Conservation (phyloP, 2,888 invertebrate genomes). For the Trichacis sp. region DNA sequence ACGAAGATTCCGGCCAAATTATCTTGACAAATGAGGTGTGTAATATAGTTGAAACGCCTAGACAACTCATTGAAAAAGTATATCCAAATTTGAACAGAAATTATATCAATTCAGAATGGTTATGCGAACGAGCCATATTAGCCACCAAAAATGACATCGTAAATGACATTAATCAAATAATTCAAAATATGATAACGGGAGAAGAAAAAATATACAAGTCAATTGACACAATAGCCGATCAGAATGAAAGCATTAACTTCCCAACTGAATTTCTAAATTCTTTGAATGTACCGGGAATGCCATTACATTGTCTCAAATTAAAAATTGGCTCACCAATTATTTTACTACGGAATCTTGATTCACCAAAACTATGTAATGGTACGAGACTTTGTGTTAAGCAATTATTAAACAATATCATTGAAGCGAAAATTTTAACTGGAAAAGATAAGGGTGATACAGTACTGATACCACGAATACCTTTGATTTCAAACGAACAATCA, state of each 20-base stretch:
- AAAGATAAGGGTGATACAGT: too few species aligned
- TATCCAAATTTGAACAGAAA: conserved; percentile 55
- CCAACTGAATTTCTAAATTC: conserved; percentile 3
- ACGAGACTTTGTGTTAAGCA: too few species aligned
- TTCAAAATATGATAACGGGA: neutral
- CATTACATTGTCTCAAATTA: too few species aligned
- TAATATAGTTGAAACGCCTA: conserved; percentile 51
- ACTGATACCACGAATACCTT: too few species aligned
- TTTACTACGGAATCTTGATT: too few species aligned
- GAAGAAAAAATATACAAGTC: neutral
- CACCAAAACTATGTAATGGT: too few species aligned
- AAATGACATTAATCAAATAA: neutral
- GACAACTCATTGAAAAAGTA: conserved; percentile 48
- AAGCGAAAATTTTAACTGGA: too few species aligned
- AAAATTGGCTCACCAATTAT: too few species aligned
- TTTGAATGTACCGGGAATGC: neutral
- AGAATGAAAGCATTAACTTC: neutral
- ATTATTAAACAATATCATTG: too few species aligned
- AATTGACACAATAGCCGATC: neutral
- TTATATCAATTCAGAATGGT: conserved; percentile 49
- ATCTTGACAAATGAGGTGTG: conserved; percentile 57
- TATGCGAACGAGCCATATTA: conserved; percentile 50
- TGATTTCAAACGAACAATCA: too few species aligned
- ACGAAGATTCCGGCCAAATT: conserved; percentile 45
- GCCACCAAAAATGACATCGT: conserved; percentile 12